phyloP scores from a whole-genome alignment of 2,888 invertebrate species.

The Polymixis flavicincta region DNA sequence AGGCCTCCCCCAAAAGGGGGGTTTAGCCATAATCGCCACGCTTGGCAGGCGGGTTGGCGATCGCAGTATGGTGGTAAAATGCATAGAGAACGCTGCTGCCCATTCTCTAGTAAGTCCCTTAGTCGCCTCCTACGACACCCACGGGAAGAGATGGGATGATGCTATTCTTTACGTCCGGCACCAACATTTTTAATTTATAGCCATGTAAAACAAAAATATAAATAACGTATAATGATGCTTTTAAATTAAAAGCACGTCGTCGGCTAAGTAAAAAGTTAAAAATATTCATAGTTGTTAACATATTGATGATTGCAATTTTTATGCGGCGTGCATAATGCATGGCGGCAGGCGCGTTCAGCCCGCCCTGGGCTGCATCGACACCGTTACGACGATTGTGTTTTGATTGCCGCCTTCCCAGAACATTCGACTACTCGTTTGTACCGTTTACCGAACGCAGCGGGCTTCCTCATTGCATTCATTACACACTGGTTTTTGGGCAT shows the following conservation, averaged over 20 bases:
- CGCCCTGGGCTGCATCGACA: conserved; percentile 77
- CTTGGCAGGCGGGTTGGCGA: too few species aligned
- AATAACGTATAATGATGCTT: neutral
- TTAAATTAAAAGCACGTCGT: conserved; percentile 38
- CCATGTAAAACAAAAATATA: neutral
- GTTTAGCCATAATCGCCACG: too few species aligned
- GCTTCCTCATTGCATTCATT: conserved; percentile 86
- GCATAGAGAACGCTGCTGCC: too few species aligned
- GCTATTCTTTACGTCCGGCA: too few species aligned
- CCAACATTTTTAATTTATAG: neutral
- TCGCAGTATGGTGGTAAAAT: too few species aligned
- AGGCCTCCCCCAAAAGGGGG: too few species aligned
- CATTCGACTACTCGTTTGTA: conserved; percentile 86
- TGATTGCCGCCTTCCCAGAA: conserved; percentile 87
- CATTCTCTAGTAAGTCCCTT: too few species aligned
- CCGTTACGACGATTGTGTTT: conserved; percentile 88
- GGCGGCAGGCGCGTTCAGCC: conserved; percentile 63
- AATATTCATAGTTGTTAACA: conserved; percentile 70
- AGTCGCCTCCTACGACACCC: too few species aligned
- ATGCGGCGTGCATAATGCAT: conserved; percentile 82
- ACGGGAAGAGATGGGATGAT: too few species aligned
- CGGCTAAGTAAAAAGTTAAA: conserved; percentile 53
- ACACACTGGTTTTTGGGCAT: conserved; percentile 81
- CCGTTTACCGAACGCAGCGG: conserved; percentile 83
- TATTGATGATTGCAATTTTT: conserved; percentile 80